Percentiles rank a stretch among this genome's conserved stretches.
Evolutionary conservation across 2,888 invertebrate species (phyloP).

Genomic region (Acronicta alni): DNA sequence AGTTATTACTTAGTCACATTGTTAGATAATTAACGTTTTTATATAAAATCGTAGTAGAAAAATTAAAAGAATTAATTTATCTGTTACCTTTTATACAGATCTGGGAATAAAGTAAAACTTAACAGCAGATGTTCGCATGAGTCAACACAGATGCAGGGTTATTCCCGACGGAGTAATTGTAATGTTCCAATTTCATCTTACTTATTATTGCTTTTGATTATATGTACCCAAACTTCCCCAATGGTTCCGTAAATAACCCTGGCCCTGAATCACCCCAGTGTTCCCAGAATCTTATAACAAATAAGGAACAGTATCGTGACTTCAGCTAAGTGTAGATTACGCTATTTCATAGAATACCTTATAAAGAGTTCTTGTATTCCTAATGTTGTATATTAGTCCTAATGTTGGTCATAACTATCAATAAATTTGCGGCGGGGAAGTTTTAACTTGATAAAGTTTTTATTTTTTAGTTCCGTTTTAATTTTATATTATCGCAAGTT

Average conservation of each 20-base stretch:
- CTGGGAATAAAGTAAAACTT: slow-evolving; percentile 12
- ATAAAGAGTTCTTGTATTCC: not conserved
- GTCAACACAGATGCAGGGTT: slow-evolving; percentile 13
- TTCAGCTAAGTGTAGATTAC: not conserved
- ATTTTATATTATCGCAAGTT: no score
- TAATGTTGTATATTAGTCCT: no score
- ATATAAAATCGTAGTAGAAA: no score
- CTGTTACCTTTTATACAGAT: slow-evolving; percentile 6
- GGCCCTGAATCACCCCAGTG: not conserved
- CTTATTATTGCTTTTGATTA: not conserved
- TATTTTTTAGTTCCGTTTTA: no score
- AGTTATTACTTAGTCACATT: no score
- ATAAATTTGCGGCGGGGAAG: no score
- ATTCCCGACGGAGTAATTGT: slow-evolving; percentile 7
- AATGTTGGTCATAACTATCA: no score
- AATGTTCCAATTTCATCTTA: slow-evolving; percentile 16
- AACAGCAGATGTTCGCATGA: slow-evolving; percentile 29
- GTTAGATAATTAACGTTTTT: no score
- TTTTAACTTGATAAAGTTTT: no score
- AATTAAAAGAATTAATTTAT: not conserved
- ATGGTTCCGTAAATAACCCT: not conserved
- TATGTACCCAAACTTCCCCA: slow-evolving; percentile 1
- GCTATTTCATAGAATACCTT: not conserved
- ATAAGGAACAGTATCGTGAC: not conserved
- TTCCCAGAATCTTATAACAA: not conserved